Evolutionary conservation across 2,888 invertebrate species (phyloP), one percentile per base, ranked within the genome.

Genomic region (Poecilus cupreus): DNA sequence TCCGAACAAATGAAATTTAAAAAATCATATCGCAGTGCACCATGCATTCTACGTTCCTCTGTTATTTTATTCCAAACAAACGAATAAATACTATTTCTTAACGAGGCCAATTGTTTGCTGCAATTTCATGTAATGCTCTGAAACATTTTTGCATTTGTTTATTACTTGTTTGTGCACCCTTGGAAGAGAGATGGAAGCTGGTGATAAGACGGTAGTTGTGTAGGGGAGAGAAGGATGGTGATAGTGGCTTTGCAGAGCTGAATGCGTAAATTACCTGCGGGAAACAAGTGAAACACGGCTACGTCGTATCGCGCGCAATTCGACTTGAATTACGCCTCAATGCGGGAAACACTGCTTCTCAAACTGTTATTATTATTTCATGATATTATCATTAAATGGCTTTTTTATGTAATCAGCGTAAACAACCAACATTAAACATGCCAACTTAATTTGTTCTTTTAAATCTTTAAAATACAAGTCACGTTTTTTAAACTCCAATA

Each of bases 241-340:
- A 37, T 68, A 39, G 39, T 37, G 32, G 51, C 18, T 32, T 68
- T 37, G 8, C 60, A 13, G 64, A 18, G 64, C 37, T 37, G 64
- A 37, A 68, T 68, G 37, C 64, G 37, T 68, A 68, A 68, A 68
- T 68, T 68, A 68, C 32, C 64, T 32, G 64, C 64, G 64, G 64
- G 64, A 68, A 68, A 68, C 64, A 68, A 60, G 64, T 68, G 37
- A 68, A 68, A 68, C 64, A 51, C 43, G 26, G 26, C 57, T 37
- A 13, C 64, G 64, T 13, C 64, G 64, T 68, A 68, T 68, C 64
- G 64, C 16, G 37, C 16, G 57, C 26, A 57, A 39, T 68, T 68
- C 37, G 37, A 68, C 18, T 68, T 68, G 64, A 68, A 68, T 68
- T 68, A 68, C 37, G 37, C 18, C 37, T 37, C 18, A 16, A 68